Base-by-base conservation (phyloP, 2,888 invertebrate species). In the Oscheius sp. region DNA sequence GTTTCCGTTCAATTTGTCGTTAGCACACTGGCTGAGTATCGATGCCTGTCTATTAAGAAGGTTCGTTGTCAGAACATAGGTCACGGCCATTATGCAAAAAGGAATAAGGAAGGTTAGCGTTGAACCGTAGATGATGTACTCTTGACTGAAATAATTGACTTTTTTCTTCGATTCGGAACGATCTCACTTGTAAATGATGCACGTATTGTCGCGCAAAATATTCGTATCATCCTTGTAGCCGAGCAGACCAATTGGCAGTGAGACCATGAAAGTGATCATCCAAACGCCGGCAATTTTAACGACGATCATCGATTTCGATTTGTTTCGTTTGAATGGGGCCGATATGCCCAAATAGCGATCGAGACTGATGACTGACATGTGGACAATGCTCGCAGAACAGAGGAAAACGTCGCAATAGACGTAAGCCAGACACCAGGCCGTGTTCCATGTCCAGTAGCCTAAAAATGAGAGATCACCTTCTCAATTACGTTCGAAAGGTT, bases 91-190 rank as follows among this genome's bases (percentile, higher is more conserved):
- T 83, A 98, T 96, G 58, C 93, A 92, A 81, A 97, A 92, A 0
- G 97, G 97, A 79, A 97, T 95, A 91, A 96, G 96, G 91, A 97
- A 97, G 84, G 96, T 95, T 85, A 96, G 93, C 86, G 96, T 94
- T 73, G 96, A 96, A 51, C 96, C 97, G 85, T 87, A 87, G 47
- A 88, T 79, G 78, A 88, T 88, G 76, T 86, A 88, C 33, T 83
- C 78, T 33, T 83, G 84, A 73, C 79, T 84, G 53, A 76, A 76
- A 53, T 4, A 2, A 4, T 0, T 60, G 2, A 29, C 5, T 35
- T 37, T 5, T 29, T 29, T 63, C 55, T 13, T 21, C 1, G 21
- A 55, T 21, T 21, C 21, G 21, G 35, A 33, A 51, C 13, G 35
- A n/a, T 10, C 55, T 55, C 68, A 74, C 74, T 62, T 66, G 70